These are phyloP conservation scores for Sesia bembeciformis DNA, from an alignment of 2,888 invertebrate genomes.

Conservation along the genomic window DNA sequence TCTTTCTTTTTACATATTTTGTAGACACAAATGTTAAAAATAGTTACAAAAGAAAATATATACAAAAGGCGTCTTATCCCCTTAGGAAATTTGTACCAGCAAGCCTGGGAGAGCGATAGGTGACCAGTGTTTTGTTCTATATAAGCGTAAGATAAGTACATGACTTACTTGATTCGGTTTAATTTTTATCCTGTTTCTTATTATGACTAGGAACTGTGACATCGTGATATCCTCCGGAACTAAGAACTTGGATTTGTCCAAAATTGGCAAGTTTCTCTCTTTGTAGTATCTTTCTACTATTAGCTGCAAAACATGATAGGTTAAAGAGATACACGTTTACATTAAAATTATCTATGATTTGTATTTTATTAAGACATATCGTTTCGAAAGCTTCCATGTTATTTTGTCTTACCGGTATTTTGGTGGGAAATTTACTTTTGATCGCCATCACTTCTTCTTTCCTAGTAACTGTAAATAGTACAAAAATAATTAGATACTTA, in stretches of 20 bases:
- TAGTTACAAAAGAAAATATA: too few relatives aligned
- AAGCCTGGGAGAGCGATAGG: too few relatives aligned
- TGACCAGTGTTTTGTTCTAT: too few relatives aligned
- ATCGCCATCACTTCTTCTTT: constrained; percentile 88
- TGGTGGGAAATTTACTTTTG: constrained; percentile 83
- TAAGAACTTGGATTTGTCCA: constrained; percentile 90
- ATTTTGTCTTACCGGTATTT: constrained; percentile 80
- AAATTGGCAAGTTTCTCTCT: constrained; percentile 82
- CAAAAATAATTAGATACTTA: too few relatives aligned
- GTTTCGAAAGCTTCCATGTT: background rate
- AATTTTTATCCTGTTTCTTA: constrained; percentile 70
- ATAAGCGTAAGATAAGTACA: background rate
- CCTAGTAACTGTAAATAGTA: constrained; percentile 72
- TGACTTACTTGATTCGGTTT: constrained; percentile 77
- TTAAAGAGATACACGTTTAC: background rate
- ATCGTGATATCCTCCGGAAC: constrained; percentile 92
- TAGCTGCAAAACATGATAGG: constrained; percentile 67
- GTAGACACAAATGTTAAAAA: too few relatives aligned
- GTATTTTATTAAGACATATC: too few relatives aligned
- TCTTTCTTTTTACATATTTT: too few relatives aligned
- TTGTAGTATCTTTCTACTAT: constrained; percentile 88
- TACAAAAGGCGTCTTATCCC: too few relatives aligned
- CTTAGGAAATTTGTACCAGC: too few relatives aligned
- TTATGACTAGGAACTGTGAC: constrained; percentile 90
- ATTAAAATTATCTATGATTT: too few relatives aligned